Evolutionary conservation across 2,888 invertebrate genomes (phyloP).

Genomic region (Horisme vitalbata): DNA sequence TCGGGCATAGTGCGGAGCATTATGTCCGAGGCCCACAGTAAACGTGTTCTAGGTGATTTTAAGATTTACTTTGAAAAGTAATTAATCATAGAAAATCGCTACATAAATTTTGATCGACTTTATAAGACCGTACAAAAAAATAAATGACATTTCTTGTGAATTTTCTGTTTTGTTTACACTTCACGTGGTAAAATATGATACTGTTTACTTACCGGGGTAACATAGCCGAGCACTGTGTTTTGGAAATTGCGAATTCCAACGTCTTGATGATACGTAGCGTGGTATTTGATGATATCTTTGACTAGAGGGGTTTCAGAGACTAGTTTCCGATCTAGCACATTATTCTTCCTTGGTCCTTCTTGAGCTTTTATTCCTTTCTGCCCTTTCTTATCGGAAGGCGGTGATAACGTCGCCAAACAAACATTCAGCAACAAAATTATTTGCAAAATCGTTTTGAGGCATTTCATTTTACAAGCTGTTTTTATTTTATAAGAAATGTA

Average conservation of each 20-base stretch:
- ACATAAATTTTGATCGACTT: no score
- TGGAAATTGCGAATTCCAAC: slow-evolving; percentile 85
- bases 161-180: no score
- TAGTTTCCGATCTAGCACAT: slow-evolving; percentile 87
- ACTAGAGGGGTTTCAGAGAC: slow-evolving; percentile 86
- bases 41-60: no score
- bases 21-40: no score
- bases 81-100: no score
- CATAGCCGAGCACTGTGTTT: slow-evolving; percentile 92
- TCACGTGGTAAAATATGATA: neutral
- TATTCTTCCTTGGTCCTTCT: slow-evolving; percentile 83
- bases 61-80: no score
- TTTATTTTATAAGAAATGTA: no score
- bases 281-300: slow-evolving; percentile 89
- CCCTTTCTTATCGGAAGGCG: slow-evolving; percentile 71
- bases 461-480: slow-evolving; percentile 64
- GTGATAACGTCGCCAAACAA: slow-evolving; percentile 72
- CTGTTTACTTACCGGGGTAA: slow-evolving; percentile 88
- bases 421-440: slow-evolving; percentile 61
- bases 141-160: no score
- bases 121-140: no score
- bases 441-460: slow-evolving; percentile 56
- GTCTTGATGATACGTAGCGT: slow-evolving; percentile 89
- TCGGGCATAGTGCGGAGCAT: no score
- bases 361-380: slow-evolving; percentile 74